Percentiles rank a stretch among this genome's conserved stretches.
Evolutionary conservation across 2,888 invertebrate genomes (phyloP).

Genomic region (Melitaea athalia): DNA sequence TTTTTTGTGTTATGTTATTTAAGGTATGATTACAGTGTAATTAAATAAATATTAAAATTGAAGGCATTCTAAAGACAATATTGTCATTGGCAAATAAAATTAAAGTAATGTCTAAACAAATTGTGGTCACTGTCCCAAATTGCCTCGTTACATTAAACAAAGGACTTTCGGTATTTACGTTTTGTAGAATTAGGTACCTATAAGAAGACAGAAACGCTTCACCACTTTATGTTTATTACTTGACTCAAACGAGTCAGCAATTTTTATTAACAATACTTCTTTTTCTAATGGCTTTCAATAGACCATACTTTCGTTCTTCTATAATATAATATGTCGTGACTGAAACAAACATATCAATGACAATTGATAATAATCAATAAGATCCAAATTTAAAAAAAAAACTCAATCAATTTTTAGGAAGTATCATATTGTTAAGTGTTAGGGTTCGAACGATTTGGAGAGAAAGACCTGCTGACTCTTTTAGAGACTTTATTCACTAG

Average conservation of each 20-base stretch:
- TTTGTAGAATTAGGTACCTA: not conserved
- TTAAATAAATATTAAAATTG: not conserved
- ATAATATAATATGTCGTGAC: too few species aligned
- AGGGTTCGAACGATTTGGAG: too few species aligned
- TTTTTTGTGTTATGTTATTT: slow-evolving; percentile 19
- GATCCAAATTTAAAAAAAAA: slow-evolving; percentile 12
- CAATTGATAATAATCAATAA: slow-evolving; percentile 7
- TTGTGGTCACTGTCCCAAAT: not conserved
- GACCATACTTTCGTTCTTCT: too few species aligned
- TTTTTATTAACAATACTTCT: too few species aligned
- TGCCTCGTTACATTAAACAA: not conserved
- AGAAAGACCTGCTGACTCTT: too few species aligned
- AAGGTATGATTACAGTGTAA: slow-evolving; percentile 1
- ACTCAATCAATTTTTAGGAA: slow-evolving; percentile 8
- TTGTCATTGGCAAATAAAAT: not conserved
- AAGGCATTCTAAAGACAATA: not conserved
- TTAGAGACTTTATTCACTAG: too few species aligned
- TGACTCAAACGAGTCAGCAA: too few species aligned
- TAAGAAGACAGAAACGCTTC: too few species aligned
- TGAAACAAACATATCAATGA: not conserved
- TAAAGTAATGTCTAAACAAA: not conserved
- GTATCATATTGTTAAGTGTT: too few species aligned
- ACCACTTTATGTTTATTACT: too few species aligned
- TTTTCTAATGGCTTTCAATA: too few species aligned
- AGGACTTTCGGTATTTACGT: not conserved